These are phyloP conservation scores for Drosophila colorata DNA, from an alignment of 2,888 invertebrate genomes.

Conservation along the genomic window DNA sequence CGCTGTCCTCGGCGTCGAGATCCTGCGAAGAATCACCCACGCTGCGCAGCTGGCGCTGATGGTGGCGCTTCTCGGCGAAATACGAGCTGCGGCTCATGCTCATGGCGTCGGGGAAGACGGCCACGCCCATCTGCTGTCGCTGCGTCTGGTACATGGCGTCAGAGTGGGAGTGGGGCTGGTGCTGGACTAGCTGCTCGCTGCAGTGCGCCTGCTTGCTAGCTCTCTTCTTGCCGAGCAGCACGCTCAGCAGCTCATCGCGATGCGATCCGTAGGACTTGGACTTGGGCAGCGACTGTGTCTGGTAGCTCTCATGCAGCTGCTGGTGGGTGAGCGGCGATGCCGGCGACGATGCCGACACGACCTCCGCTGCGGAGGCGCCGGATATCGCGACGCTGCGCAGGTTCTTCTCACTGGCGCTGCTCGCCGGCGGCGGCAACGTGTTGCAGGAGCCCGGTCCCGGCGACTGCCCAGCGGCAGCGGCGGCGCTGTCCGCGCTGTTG, in stretches of 20 bases:
- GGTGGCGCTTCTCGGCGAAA: conserved; percentile 73
- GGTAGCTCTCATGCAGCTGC: conserved; percentile 73
- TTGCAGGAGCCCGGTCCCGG: conserved; percentile 64
- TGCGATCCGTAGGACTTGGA: conserved; percentile 77
- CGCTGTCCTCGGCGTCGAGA: conserved; percentile 67
- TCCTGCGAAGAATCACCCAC: conserved; percentile 82
- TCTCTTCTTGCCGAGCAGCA: conserved; percentile 69
- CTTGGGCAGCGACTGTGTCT: conserved; percentile 81
- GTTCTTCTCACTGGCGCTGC: conserved; percentile 81
- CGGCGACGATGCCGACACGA: conserved; percentile 76
- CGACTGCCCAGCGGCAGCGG: conserved; percentile 37
- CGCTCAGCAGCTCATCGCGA: conserved; percentile 74
- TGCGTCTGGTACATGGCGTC: conserved; percentile 64
- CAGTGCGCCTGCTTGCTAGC: conserved; percentile 49
- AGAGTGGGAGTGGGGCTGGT: conserved; percentile 40
- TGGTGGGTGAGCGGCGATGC: conserved; percentile 81
- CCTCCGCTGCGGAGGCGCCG: conserved; percentile 27
- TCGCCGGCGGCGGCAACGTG: conserved; percentile 59
- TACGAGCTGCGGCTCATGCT: conserved; percentile 70
- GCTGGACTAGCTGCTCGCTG: conserved; percentile 35
- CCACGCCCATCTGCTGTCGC: conserved; percentile 77
- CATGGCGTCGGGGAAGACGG: conserved; percentile 76
- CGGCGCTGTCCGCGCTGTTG: conserved; percentile 74
- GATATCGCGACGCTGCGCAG: conserved; percentile 73
- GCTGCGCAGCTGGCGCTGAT: conserved; percentile 76